A percentile compares a stretch with the other conserved stretches of the same genome.
Evolutionary conservation across 2,797 vertebrate species (phyloP).

Genomic region (Pantherophis vulpinus): DNA sequence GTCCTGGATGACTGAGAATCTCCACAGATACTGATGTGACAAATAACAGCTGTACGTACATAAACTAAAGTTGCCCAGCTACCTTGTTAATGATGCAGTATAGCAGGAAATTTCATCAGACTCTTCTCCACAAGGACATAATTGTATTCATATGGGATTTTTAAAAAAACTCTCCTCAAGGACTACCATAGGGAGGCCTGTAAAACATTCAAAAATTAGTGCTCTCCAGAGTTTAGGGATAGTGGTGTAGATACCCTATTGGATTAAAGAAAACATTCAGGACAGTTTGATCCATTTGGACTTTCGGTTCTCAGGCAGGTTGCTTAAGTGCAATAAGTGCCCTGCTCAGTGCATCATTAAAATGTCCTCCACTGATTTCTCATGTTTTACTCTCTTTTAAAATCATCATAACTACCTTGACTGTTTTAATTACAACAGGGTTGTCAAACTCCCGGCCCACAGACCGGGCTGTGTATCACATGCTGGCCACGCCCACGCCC

Average conservation of each 20-base stretch:
- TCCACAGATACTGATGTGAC: not conserved
- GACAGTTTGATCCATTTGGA: not conserved
- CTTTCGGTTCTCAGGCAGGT: not conserved
- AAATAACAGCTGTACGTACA: not conserved
- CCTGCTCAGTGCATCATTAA: not conserved
- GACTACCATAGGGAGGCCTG: not conserved
- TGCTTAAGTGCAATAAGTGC: not conserved
- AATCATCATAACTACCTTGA: not conserved
- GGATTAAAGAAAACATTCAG: not conserved
- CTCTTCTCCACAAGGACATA: not conserved
- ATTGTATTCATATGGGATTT: not conserved
- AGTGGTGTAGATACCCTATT: not conserved
- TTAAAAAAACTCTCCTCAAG: not conserved
- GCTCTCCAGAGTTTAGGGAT: not conserved
- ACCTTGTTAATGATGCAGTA: not conserved
- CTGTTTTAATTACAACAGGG: not conserved
- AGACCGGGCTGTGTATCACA: too few species aligned
- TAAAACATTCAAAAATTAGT: not conserved
- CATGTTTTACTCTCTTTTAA: not conserved
- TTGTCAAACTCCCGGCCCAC: too few species aligned
- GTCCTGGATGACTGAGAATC: too few species aligned
- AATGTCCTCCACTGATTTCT: not conserved
- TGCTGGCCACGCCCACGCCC: too few species aligned
- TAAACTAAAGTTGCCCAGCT: not conserved
- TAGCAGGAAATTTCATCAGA: not conserved